These are phyloP conservation scores for Drosophila eugracilis DNA, from an alignment of 1,140 invertebrate species.

Conservation along the genomic window DNA sequence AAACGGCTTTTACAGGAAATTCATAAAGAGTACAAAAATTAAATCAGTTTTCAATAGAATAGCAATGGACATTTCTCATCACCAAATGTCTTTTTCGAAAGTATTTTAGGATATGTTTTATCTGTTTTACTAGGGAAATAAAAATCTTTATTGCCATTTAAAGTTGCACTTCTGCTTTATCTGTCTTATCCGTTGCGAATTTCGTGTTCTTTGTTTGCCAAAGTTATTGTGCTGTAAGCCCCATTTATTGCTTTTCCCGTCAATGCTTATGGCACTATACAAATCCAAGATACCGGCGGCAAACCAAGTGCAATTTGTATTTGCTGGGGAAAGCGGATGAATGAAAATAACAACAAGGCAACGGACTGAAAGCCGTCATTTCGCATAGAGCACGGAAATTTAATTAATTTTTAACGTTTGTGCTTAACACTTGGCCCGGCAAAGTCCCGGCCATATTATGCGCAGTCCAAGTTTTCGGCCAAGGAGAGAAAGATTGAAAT, in stretches of 20 bases:
- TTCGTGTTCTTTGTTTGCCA: slow-evolving; percentile 14
- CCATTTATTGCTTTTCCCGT: slow-evolving; percentile 41
- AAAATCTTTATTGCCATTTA: neutral
- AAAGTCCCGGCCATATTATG: slow-evolving; percentile 18
- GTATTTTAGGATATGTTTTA: neutral
- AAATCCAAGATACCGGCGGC: slow-evolving; percentile 28
- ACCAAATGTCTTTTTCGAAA: too few relatives aligned
- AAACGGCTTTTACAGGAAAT: neutral
- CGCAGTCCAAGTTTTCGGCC: slow-evolving; percentile 36
- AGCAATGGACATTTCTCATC: neutral
- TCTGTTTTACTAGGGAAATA: neutral
- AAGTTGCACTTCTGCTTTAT: too few relatives aligned
- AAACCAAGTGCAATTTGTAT: slow-evolving; percentile 35
- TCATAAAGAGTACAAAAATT: too few relatives aligned
- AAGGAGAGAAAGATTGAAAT: slow-evolving; percentile 26
- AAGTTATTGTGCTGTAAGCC: slow-evolving; percentile 23
- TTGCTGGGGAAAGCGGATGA: slow-evolving; percentile 25
- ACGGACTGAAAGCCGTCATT: slow-evolving; percentile 45
- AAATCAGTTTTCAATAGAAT: neutral
- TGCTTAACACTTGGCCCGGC: slow-evolving; percentile 56
- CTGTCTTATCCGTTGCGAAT: neutral
- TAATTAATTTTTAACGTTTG: slow-evolving; percentile 77
- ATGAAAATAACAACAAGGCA: slow-evolving; percentile 21
- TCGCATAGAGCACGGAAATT: slow-evolving; percentile 44
- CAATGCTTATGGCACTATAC: slow-evolving; percentile 46